Evolutionary conservation across 2,797 vertebrate genomes (phyloP), one percentile per base, ranked within the genome.

Genomic region (Merluccius polli): DNA sequence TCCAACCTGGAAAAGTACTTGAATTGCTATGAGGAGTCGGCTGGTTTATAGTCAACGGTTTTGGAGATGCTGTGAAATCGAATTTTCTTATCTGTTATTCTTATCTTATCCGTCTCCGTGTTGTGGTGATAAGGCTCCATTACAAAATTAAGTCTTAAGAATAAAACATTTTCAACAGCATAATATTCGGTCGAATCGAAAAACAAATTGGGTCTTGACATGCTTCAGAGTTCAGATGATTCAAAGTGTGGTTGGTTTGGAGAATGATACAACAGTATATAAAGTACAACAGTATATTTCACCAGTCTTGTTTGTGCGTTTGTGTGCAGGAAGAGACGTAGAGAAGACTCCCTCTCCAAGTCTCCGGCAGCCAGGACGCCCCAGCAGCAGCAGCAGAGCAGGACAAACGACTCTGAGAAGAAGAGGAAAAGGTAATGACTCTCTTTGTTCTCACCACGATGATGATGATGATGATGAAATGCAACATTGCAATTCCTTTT

Each of bases 401-500:
- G 93, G 93, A 92, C 95, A 85, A 96, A 89, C 82, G 97, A 98
- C 86, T 92, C 95, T 1, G 98, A 98, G 91, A 95, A 94, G 91
- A 99, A 97, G 94, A 96, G 97, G 90, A 99, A 99, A 96, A 98
- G 97, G 98, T 99, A 93, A 92, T 71, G 38, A 33, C 18, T 65
- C 59, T 4, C 59, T 65, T 41, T 41, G 38, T 41, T 8, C 3
- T 41, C 3, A 41, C 38, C 6, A 41, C 5, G 41, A 48, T 18
- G 41, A 48, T 18, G n/a, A n/a, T n/a, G 44, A 21, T 48, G 16
- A 5, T 48, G 44, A 36, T 36, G 36, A 7, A 1, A 16, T 21
- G 44, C 18, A 48, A 21, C 44, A 21, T 48, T n/a, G n/a, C n/a
- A n/a, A n/a, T n/a, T 48, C 44, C 44, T 48, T 21, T 48, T 48